Conservation (phyloP, 2,888 invertebrate species). For the Nebria brevicollis region DNA sequence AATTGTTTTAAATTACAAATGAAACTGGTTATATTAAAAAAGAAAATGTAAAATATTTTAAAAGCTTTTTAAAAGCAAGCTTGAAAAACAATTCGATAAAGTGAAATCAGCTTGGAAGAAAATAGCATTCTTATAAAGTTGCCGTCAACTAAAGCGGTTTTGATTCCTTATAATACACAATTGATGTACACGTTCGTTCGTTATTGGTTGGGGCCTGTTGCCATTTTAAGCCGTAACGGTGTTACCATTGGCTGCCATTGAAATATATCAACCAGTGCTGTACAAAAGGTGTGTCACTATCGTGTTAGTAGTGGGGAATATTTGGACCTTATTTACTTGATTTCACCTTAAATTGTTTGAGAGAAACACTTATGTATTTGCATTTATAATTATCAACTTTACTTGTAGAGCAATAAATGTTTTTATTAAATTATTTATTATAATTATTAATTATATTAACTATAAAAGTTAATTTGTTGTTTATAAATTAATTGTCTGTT, state of each 20-base stretch:
- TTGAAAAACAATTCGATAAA: not conserved
- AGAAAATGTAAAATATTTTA: no score
- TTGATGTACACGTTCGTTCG: conserved; percentile 28
- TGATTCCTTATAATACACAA: conserved; percentile 15
- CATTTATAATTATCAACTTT: no score
- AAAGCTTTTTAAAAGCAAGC: no score
- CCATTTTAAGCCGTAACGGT: conserved; percentile 50
- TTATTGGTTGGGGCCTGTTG: conserved; percentile 50
- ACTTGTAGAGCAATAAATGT: no score
- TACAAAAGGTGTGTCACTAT: conserved; percentile 27
- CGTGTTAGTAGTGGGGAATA: conserved; percentile 16
- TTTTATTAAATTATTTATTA: no score
- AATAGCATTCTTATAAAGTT: not conserved
- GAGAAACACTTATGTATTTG: not conserved
- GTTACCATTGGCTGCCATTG: conserved; percentile 49
- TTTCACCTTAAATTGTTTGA: not conserved
- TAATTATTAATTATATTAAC: no score
- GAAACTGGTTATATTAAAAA: no score
- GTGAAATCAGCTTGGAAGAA: not conserved
- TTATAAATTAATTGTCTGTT: no score
- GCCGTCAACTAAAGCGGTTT: conserved; percentile 16
- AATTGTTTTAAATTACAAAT: no score
- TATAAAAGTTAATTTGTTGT: no score
- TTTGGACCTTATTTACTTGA: not conserved
- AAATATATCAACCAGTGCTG: conserved; percentile 28